Conservation (phyloP, 1,140 invertebrate genomes). For the Microplitis demolitor region DNA sequence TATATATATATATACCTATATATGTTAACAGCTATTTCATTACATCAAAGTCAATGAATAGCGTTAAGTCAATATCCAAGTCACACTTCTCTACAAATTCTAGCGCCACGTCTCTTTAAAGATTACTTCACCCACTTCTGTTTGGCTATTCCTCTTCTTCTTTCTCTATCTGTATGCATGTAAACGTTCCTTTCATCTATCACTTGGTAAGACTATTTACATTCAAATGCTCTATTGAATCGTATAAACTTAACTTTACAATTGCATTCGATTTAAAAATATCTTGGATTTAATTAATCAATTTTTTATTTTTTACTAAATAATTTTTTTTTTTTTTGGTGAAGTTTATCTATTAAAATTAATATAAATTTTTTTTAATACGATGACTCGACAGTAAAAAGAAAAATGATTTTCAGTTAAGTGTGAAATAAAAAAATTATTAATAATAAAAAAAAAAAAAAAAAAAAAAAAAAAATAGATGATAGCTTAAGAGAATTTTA, state of each 20-base stretch:
- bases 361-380: too few relatives aligned
- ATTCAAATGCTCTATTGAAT: neutral
- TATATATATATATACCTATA: too few relatives aligned
- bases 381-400: too few relatives aligned
- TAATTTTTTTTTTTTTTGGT: too few relatives aligned
- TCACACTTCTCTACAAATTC: too few relatives aligned
- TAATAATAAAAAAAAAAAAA: neutral
- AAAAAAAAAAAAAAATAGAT: neutral
- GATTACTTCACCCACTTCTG: neutral
- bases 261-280: neutral
- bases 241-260: neutral
- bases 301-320: neutral
- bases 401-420: too few relatives aligned
- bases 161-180: neutral
- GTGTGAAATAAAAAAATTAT: neutral
- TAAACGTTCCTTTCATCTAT: neutral
- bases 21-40: too few relatives aligned
- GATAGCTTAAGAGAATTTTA: neutral
- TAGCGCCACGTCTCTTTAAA: too few relatives aligned
- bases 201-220: slow-evolving; percentile 1
- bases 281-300: neutral
- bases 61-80: too few relatives aligned
- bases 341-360: too few relatives aligned
- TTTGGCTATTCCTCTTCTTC: neutral
- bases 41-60: too few relatives aligned